These are phyloP conservation scores for Phrixothrix hirtus DNA, from an alignment of 2,888 invertebrate species.

Conservation along the genomic window DNA sequence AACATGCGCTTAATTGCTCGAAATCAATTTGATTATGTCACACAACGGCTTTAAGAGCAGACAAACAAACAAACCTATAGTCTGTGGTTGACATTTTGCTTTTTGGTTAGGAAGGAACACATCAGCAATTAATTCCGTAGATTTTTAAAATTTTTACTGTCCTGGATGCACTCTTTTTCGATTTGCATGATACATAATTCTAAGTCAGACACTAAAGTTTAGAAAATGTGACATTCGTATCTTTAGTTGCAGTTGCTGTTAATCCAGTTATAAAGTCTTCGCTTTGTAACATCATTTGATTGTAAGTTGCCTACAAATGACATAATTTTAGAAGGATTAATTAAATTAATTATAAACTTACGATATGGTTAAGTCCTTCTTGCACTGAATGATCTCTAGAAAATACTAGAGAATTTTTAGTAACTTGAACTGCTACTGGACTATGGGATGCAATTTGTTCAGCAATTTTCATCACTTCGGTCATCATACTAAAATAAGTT, in stretches of 20 bases:
- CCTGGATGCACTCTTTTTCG: too few relatives aligned
- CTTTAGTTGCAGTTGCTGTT: conserved; percentile 74
- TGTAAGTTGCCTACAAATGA: conserved; percentile 73
- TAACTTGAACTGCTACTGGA: conserved; percentile 92
- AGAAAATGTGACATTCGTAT: conserved; percentile 73
- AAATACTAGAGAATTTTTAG: conserved; percentile 82
- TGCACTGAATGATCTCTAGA: conserved; percentile 85
- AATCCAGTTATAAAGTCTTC: conserved; percentile 85
- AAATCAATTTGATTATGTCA: too few relatives aligned
- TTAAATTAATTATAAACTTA: conserved; percentile 57
- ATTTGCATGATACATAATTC: conserved; percentile 37
- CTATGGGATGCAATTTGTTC: conserved; percentile 82
- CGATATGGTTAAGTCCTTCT: conserved; percentile 89
- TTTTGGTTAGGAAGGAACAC: too few relatives aligned
- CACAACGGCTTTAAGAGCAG: too few relatives aligned
- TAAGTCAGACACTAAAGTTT: too few relatives aligned
- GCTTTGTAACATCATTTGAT: conserved; percentile 86
- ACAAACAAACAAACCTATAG: too few relatives aligned
- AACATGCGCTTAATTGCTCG: too few relatives aligned
- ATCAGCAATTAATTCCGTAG: too few relatives aligned
- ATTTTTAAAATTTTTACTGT: too few relatives aligned
- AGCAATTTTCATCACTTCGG: conserved; percentile 74
- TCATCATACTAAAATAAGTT: conserved; percentile 66
- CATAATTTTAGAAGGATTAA: neutral
- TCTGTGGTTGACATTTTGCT: too few relatives aligned